These are phyloP conservation scores for Drosophila quinaria DNA, from an alignment of 2,888 invertebrate genomes.

Conservation along the genomic window DNA sequence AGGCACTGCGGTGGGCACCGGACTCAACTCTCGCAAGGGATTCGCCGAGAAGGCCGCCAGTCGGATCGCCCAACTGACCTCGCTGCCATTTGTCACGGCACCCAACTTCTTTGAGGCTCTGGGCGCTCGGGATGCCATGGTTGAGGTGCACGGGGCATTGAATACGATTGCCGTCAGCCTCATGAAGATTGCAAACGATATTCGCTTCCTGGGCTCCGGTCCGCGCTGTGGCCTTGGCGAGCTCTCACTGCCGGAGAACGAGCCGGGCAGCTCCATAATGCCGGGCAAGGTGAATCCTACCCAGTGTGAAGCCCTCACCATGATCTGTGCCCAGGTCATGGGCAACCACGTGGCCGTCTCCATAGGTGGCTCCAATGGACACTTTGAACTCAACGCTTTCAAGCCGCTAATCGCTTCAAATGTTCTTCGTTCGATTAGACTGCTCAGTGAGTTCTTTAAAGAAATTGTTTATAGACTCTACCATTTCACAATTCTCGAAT, in stretches of 20 bases:
- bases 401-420: constrained; percentile 98
- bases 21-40: constrained; percentile 95
- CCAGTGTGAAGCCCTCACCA: constrained; percentile 98
- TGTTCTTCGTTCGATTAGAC: constrained; percentile 93
- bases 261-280: constrained; percentile 99
- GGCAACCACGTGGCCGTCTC: constrained; percentile 98
- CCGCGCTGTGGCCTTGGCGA: constrained; percentile 98
- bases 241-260: constrained; percentile 96
- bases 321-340: constrained; percentile 98
- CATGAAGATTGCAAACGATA: constrained; percentile 98
- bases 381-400: constrained; percentile 99
- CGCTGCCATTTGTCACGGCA: constrained; percentile 95
- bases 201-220: constrained; percentile 95
- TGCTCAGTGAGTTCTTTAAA: constrained; percentile 88
- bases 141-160: constrained; percentile 97
- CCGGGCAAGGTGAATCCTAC: constrained; percentile 99
- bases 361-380: constrained; percentile 96
- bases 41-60: constrained; percentile 96
- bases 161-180: constrained; percentile 95
- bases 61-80: constrained; percentile 91
- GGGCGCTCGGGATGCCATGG: constrained; percentile 96
- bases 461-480: background rate
- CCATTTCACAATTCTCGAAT: background rate
- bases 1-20: constrained; percentile 99
- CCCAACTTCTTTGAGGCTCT: constrained; percentile 99